A percentile compares a stretch with the other conserved stretches of the same genome.
Evolutionary conservation across 2,888 invertebrate species (phyloP).

Genomic region (Sceliomorpha sp.): DNA sequence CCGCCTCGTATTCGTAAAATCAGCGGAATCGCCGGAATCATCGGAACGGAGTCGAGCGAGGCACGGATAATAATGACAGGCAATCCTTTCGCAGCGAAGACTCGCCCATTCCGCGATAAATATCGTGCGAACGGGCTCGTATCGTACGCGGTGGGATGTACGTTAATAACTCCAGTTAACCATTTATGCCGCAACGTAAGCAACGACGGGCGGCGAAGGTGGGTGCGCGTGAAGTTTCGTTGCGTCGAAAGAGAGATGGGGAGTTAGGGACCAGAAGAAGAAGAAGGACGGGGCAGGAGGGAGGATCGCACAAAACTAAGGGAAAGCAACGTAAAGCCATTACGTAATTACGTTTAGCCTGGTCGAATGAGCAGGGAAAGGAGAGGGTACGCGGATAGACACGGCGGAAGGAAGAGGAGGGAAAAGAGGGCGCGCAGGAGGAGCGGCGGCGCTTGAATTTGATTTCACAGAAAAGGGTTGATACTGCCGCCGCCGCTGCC

Average conservation of each 20-base stretch:
- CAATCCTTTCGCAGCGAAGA: too few relatives aligned
- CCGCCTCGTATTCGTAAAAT: too few relatives aligned
- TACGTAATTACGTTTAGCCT: conserved; percentile 75
- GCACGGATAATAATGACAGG: too few relatives aligned
- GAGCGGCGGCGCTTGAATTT: conserved; percentile 68
- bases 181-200: too few relatives aligned
- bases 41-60: too few relatives aligned
- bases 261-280: conserved; percentile 19
- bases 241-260: conserved; percentile 18
- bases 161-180: conserved; percentile 16
- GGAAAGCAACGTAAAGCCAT: conserved; percentile 72
- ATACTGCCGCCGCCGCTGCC: too few relatives aligned
- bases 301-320: conserved; percentile 47
- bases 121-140: too few relatives aligned
- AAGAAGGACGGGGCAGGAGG: conserved; percentile 10
- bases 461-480: conserved; percentile 78
- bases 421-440: conserved; percentile 10
- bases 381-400: conserved; percentile 29
- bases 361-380: conserved; percentile 57
- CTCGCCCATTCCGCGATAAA: too few relatives aligned
- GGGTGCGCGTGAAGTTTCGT: conserved; percentile 1
- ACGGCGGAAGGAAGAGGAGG: conserved; percentile 31
- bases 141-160: conserved; percentile 15
- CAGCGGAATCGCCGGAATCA: too few relatives aligned
- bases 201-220: too few relatives aligned